These are phyloP conservation scores for Crax fasciolata DNA, from an alignment of 2,797 vertebrate species.

Conservation along the genomic window DNA sequence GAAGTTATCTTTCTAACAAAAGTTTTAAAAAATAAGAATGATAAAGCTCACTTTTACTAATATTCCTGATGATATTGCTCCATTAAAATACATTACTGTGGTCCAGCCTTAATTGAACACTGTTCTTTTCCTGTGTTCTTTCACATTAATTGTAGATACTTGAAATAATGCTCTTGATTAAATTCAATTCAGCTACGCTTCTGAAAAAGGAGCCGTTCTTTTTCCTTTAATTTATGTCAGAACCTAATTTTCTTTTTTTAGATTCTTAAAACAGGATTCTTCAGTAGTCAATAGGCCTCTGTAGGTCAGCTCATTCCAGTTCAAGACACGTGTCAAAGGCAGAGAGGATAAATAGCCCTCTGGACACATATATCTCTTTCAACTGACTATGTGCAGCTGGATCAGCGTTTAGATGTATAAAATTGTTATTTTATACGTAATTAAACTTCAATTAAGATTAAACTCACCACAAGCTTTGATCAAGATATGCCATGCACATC, in stretches of 20 bases:
- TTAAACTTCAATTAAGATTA: not conserved
- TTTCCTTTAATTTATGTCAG: not conserved
- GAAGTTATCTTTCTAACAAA: not conserved
- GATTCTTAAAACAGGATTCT: not conserved
- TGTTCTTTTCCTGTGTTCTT: not conserved
- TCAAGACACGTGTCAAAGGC: not conserved
- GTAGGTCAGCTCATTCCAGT: not conserved
- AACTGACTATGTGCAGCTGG: not conserved
- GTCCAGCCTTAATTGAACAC: not conserved
- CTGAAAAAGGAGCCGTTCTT: not conserved
- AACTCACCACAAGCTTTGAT: not conserved
- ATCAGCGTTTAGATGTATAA: not conserved
- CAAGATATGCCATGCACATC: not conserved
- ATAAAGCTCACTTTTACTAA: not conserved
- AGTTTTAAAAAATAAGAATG: not conserved
- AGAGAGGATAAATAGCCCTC: not conserved
- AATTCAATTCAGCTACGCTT: not conserved
- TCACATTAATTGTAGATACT: not conserved
- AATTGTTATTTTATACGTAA: not conserved
- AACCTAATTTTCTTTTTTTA: not conserved
- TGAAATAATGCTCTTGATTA: slow-evolving; percentile 5
- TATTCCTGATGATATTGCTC: not conserved
- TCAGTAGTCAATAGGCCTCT: not conserved
- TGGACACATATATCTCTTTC: not conserved
- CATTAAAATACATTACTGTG: not conserved